Evolutionary conservation across 2,113 vertebrate species (phyloP), one percentile per base, ranked within the genome.

Genomic region (Hemiprocne comata): DNA sequence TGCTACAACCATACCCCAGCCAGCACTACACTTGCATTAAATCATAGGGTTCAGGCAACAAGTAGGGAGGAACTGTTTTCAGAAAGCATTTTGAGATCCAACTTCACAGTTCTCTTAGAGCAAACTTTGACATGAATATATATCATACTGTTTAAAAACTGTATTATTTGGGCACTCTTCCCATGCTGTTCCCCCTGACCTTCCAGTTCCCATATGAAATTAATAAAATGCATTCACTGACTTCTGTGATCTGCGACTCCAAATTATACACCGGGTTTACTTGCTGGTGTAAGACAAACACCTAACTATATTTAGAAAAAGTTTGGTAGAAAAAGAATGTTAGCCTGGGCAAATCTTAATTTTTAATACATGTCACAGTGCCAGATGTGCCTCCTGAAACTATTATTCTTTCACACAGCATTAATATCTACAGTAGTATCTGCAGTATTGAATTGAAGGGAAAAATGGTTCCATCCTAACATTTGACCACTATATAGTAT

Each of bases 301-400:
- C 42, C 64, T 76, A 34, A 66, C 79, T 79, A 79, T 44, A 87
- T 73, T 85, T 62, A 69, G 87, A 40, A 70, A 64, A 89, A 69
- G 54, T 54, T 87, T 72, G n/a, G n/a, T n/a, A n/a, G n/a, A n/a
- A n/a, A n/a, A n/a, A 66, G 53, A 89, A 87, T 67, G 87, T 85
- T 23, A 91, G 40, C 50, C 91, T 66, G 36, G 61, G 36, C 50
- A 93, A 83, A 87, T 54, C 46, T 82, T 54, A 21, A 38, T 84
- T 89, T 87, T 93, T 85, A 90, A 77, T 77, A 58, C 33, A 24
- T 46, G 67, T 44, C 71, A 60, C 33, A 69, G n/a, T 62, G 81
- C 58, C 42, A 86, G 16, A 40, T 34, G 62, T 80, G 78, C 38
- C 85, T 79, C 89, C 55, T 62, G 33, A 79, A 75, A 50, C 50